Evolutionary conservation across 2,888 invertebrate genomes (phyloP), one percentile per base, ranked within the genome.

Genomic region (Pristionchus fissidentatus): DNA sequence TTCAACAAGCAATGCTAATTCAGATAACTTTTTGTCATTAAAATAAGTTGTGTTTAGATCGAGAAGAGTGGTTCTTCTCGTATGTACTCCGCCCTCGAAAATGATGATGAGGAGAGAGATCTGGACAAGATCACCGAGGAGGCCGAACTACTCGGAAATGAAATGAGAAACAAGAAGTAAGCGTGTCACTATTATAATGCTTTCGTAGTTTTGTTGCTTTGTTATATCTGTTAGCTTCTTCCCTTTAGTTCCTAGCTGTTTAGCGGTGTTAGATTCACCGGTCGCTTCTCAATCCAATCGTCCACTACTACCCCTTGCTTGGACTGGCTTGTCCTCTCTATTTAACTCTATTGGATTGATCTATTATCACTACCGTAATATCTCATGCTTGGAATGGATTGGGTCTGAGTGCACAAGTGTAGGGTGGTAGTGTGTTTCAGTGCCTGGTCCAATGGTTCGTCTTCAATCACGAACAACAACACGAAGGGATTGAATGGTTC

Each of bases 61-160:
- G 97, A 98, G 93, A 95, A 94, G 91, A 95, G 96, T 91, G 95
- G 96, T 0, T 94, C 95, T 83, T 96, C 96, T 92, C 95, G 95
- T 92, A 95, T 95, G 55, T 95, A 96, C 87, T 94, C 95, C 78
- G 96, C 96, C 88, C 93, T 97, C 52, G 97, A 97, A 93, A 97
- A 97, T 93, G 93, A 93, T 49, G 93, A 93, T 85, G 92, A 92
- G 81, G 97, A 92, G 73, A 86, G 90, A 1, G 91, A 92, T 84
- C 83, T 92, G 81, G 90, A 90, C 84, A 89, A 88, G 84, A 35
- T 78, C 7, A 78, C 78, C 4, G 78, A 55, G 22, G 78, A 78
- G 22, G n/a, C 55, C 3, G 78, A 78, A n/a, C 35, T 78, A 55
- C 55, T 78, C 29, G 78, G 78, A 78, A 26, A 78, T n/a, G 78